Conservation (phyloP, 2,113 vertebrate genomes). For the Leptocoma aspasia region DNA sequence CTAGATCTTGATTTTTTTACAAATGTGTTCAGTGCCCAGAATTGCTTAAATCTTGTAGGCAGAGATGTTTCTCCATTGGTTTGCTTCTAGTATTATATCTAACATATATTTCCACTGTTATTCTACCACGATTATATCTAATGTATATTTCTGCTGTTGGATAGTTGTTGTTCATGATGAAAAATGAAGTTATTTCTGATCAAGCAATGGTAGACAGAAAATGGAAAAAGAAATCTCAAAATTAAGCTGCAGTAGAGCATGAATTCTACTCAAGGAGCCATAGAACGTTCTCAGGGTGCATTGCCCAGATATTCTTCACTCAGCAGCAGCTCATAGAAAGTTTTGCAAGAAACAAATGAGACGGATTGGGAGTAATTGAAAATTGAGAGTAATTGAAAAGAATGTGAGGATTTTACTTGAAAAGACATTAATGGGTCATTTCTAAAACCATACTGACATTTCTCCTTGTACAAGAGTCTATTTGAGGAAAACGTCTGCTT, state of each 20-base stretch:
- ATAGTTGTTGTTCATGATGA: not conserved
- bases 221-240: not conserved
- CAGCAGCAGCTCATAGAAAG: not conserved
- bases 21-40: not conserved
- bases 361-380: not conserved
- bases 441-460: conserved; percentile 29
- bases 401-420: conserved; percentile 39
- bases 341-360: not conserved
- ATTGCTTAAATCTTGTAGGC: not conserved
- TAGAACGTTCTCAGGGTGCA: not conserved
- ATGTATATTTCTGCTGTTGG: not conserved
- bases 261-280: not conserved
- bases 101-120: not conserved
- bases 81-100: not conserved
- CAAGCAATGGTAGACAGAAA: not conserved
- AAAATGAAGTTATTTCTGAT: not conserved
- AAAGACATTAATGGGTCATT: conserved; percentile 17
- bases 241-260: not conserved
- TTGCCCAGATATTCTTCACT: conserved; percentile 3
- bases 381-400: conserved; percentile 16
- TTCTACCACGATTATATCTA: not conserved
- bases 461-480: not conserved
- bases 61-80: not conserved
- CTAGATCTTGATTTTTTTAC: not conserved
- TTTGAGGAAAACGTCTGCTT: conserved; percentile 14